Base-by-base conservation (phyloP, 2,113 vertebrate genomes). In the Notothenia rossii region DNA sequence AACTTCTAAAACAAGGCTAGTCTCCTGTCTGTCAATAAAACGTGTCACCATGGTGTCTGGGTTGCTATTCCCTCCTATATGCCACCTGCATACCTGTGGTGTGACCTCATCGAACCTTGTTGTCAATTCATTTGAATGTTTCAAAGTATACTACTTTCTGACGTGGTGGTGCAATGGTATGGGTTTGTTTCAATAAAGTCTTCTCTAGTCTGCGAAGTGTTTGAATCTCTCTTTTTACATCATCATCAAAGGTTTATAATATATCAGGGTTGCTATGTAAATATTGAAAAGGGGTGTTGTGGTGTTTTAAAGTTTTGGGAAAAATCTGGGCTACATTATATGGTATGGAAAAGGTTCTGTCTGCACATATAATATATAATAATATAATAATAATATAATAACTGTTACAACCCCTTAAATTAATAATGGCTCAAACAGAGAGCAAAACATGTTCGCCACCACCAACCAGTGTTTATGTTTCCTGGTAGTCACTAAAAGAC, bases 161-260 rank as follows among this genome's bases (percentile, higher is more conserved):
- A 22, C 64, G 81, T 82, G 46, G 22, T 43, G 58, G 46, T 76
- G 54, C 18, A 53, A 43, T 80, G 17, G 4, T 65, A 10, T 48
- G 5, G 3, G 3, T 36, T 82, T 46, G 12, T 69, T 74, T 81
- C 0, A 88, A 81, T 92, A 88, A 88, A 88, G 61, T 65, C 45
- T 67, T 10, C 15, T 85, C 33, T 43, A 18, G 25, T 79, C 71
- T 49, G 68, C 11, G 66, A 5, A 5, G 10, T 59, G 9, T 63
- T 56, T 67, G 22, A 4, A 56, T 51, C 1, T 43, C 13, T 56
- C 13, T 17, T 40, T 65, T 51, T 5, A 3, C 15, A 69, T 29
- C 3, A 15, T 25, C 10, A 25, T 56, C 51, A 14, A 51, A 54
- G 5, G 15, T n/a, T 59, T 33, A 29, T 0, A 50, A 58, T 22